Evolutionary conservation across 30 jellyfish, hydroid and myxozoan genomes (phyloP).

Genomic region (Pelagia noctiluca): DNA sequence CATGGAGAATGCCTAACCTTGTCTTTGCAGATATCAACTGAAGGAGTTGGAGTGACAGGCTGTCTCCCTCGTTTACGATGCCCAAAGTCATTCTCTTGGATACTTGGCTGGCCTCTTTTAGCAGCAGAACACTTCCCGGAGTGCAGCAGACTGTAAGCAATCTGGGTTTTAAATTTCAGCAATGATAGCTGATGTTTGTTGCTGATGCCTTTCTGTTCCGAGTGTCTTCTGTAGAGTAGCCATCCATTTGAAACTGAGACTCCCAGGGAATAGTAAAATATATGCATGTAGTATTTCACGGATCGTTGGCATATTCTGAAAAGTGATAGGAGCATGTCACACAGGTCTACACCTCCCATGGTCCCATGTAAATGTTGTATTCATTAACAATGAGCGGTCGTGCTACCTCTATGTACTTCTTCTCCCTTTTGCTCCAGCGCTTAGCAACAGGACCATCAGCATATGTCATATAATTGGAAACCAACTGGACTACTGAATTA

Average conservation of each 20-base stretch:
- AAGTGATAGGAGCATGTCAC: constrained; percentile 51
- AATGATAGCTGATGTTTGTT: no score
- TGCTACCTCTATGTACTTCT: background rate
- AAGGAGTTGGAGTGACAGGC: no score
- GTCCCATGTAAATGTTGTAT: constrained; percentile 11
- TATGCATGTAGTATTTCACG: constrained; percentile 25
- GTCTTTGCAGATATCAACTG: no score
- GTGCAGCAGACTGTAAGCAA: no score
- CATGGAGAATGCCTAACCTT: no score
- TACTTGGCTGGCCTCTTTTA: no score
- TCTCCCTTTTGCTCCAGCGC: constrained; percentile 33
- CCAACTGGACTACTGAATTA: constrained; percentile 18
- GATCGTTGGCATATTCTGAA: constrained; percentile 25
- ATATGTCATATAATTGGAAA: constrained; percentile 17
- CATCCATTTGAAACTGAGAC: constrained; percentile 22
- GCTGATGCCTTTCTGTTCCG: no score
- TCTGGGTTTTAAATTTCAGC: no score
- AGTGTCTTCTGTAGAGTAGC: no score
- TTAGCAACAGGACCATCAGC: constrained; percentile 20
- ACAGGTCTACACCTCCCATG: constrained; percentile 15
- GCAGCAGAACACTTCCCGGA: no score
- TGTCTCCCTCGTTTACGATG: no score
- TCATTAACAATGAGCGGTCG: constrained; percentile 17
- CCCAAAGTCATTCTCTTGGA: no score
- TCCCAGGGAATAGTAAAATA: constrained; percentile 32